Conservation (phyloP, 2,888 invertebrate species). For the Trilocha varians region DNA sequence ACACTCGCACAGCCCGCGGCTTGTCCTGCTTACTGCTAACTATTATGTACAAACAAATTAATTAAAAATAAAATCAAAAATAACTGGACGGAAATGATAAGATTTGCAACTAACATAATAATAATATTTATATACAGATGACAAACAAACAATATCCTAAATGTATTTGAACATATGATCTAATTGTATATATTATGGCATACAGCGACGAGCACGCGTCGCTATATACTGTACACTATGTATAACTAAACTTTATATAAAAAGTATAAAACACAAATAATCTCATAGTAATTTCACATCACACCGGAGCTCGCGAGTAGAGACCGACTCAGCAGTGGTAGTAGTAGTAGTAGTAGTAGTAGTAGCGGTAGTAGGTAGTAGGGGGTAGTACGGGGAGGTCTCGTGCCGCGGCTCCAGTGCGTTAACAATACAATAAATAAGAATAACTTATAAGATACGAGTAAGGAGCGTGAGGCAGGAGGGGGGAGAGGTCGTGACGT, state of each 20-base stretch:
- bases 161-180: slow-evolving; percentile 47
- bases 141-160: slow-evolving; percentile 15
- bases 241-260: slow-evolving; percentile 49
- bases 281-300: slow-evolving; percentile 68
- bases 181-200: slow-evolving; percentile 35
- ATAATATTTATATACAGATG: slow-evolving; percentile 20
- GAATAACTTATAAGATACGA: neutral
- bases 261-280: slow-evolving; percentile 61
- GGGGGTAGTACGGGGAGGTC: neutral
- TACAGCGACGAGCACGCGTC: slow-evolving; percentile 15
- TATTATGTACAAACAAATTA: slow-evolving; percentile 11
- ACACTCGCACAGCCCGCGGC: slow-evolving; percentile 17
- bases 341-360: neutral
- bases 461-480: neutral
- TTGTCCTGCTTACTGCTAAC: neutral
- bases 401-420: neutral
- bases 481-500: neutral
- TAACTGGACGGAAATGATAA: slow-evolving; percentile 70
- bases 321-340: no score
- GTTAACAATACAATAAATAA: neutral
- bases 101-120: slow-evolving; percentile 42
- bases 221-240: slow-evolving; percentile 15
- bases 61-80: slow-evolving; percentile 31
- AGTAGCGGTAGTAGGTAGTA: neutral
- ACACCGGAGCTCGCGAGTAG: neutral